phyloP scores from a whole-genome alignment of 2,113 vertebrate species.

The Pelecanoides urinatrix region DNA sequence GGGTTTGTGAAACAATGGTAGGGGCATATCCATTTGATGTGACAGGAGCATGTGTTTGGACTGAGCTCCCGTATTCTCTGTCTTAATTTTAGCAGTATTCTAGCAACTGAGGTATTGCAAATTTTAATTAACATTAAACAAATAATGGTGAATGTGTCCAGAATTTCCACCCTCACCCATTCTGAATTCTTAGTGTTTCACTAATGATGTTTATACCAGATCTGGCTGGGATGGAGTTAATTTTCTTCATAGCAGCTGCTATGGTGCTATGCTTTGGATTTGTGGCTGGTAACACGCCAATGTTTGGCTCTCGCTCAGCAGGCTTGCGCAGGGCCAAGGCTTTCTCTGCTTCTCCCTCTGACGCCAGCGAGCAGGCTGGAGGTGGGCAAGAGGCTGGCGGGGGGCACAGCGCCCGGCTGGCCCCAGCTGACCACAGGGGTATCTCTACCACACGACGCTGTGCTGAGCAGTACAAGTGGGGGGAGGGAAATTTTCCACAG shows the following conservation, averaged over 20 bases:
- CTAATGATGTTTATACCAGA: background rate
- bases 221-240: background rate
- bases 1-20: background rate
- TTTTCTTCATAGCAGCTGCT: background rate
- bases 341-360: background rate
- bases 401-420: background rate
- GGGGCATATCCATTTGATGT: background rate
- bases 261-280: background rate
- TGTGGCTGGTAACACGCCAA: background rate
- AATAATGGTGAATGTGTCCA: background rate
- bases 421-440: background rate
- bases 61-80: background rate
- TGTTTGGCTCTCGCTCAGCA: background rate
- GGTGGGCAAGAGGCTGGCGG: background rate
- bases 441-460: fast-evolving
- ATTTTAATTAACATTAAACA: background rate
- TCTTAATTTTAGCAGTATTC: background rate
- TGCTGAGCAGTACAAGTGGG: background rate
- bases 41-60: background rate
- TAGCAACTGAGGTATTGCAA: background rate
- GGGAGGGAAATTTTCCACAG: background rate
- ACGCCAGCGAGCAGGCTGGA: too few species aligned
- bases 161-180: background rate
- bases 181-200: background rate
- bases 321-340: too few species aligned